phyloP scores from a whole-genome alignment of 2,888 invertebrate genomes.

The Nymphalis c-album region DNA sequence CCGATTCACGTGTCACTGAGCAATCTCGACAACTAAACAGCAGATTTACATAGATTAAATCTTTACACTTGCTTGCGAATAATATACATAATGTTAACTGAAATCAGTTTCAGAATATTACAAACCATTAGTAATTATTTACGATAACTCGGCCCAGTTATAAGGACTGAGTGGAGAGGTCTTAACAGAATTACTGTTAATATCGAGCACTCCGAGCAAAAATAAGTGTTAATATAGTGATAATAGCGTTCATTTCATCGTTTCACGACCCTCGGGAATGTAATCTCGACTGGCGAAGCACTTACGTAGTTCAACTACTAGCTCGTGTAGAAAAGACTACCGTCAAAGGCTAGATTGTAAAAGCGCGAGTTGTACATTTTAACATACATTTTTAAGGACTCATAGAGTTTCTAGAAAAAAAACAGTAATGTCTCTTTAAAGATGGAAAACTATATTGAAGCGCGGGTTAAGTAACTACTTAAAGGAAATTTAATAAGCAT shows the following conservation, averaged over 20 bases:
- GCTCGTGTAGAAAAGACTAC: constrained; percentile 36
- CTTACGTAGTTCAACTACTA: constrained; percentile 41
- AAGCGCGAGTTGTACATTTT: constrained; percentile 33
- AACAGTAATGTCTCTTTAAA: constrained; percentile 19
- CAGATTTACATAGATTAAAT: no score
- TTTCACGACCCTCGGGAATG: constrained; percentile 50
- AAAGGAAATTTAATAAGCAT: constrained; percentile 11
- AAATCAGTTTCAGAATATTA: neutral
- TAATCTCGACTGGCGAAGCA: constrained; percentile 53
- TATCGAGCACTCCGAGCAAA: constrained; percentile 30
- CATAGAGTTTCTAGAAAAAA: constrained; percentile 16
- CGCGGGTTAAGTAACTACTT: neutral
- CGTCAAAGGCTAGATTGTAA: constrained; percentile 36
- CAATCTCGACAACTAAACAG: no score
- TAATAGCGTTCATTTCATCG: constrained; percentile 58
- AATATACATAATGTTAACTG: neutral
- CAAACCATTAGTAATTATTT: constrained; percentile 27
- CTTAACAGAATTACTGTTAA: constrained; percentile 45
- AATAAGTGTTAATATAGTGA: constrained; percentile 53
- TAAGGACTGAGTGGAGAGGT: constrained; percentile 26
- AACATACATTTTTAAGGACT: constrained; percentile 33
- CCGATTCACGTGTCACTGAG: no score
- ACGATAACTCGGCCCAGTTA: constrained; percentile 29
- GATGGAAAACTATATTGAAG: constrained; percentile 10
- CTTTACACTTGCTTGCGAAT: no score